Evolutionary conservation across 2,113 vertebrate species (phyloP), one percentile per base, ranked within the genome.

Genomic region (Erinaceus europaeus): DNA sequence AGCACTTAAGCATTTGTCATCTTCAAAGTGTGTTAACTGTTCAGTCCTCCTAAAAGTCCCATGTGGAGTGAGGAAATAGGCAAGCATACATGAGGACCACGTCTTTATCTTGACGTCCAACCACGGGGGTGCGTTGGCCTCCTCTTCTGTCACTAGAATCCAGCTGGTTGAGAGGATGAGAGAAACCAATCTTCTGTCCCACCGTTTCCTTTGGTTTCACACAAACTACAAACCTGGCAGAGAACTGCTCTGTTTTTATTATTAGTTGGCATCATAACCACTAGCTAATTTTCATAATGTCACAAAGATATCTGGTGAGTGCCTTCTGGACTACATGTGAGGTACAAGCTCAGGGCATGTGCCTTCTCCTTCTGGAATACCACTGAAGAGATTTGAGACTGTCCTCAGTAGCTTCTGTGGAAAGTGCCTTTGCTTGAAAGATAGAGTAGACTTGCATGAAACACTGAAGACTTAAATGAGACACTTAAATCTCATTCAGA

Each of bases 21-120:
- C 83, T 89, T 87, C 34, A 46, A 83, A 92, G 67, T 83, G 46
- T 83, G 91, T 88, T 76, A 68, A 84, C 32, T 77, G 40, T 78
- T 80, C 52, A 72, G 36, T 82, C 42, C 50, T 92, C 71, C 17
- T 62, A 59, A 74, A 76, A 62, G 4, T 27, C 11, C 38, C 10
- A 14, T 8, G n/a, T n/a, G 65, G 61, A 81, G 62, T 57, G 50
- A 71, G 40, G 20, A 42, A 44, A 32, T 85, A 18, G 75, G 86
- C n/a, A 79, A 65, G n/a, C 25, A 55, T 5, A 21, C 52, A 50
- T 77, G 32, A 27, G 86, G 88, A 40, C 80, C 36, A 32, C 48
- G 44, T 89, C 18, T n/a, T 10, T 44, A 40, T 68, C 76, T 84
- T n/a, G n/a, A n/a, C n/a, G n/a, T n/a, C n/a, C n/a, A n/a, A n/a